phyloP scores from a whole-genome alignment of 2,888 invertebrate genomes.

The Steromphala cineraria region DNA sequence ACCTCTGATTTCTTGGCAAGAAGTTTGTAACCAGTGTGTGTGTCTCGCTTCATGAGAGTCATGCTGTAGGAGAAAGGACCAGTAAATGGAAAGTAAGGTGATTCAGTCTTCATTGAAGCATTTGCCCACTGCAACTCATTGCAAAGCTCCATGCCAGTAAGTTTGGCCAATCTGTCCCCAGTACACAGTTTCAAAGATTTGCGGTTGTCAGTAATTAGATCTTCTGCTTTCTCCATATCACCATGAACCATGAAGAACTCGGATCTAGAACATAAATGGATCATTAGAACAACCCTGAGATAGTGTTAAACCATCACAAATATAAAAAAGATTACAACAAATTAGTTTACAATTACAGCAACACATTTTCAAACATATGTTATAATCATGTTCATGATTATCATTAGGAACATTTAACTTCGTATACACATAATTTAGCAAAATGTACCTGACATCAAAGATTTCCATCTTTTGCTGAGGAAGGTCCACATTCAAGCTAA shows the following conservation, averaged over 20 bases:
- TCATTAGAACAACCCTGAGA: too few relatives aligned
- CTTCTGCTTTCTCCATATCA: slow-evolving; percentile 80
- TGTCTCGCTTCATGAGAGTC: slow-evolving; percentile 64
- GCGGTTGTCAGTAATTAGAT: slow-evolving; percentile 81
- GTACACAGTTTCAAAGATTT: slow-evolving; percentile 77
- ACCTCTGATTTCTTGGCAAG: slow-evolving; percentile 61
- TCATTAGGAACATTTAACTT: neutral
- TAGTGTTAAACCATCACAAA: too few relatives aligned
- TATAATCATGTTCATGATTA: neutral
- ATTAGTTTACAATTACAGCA: too few relatives aligned
- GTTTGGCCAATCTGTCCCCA: slow-evolving; percentile 79
- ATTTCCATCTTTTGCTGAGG: slow-evolving; percentile 91
- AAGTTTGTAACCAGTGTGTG: slow-evolving; percentile 66
- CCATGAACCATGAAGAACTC: slow-evolving; percentile 66
- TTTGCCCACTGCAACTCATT: slow-evolving; percentile 81
- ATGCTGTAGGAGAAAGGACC: slow-evolving; percentile 61
- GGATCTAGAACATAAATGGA: slow-evolving; percentile 49
- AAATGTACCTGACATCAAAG: slow-evolving; percentile 81
- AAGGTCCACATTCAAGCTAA: slow-evolving; percentile 85
- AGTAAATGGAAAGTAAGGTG: slow-evolving; percentile 67
- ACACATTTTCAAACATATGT: neutral
- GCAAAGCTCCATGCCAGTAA: slow-evolving; percentile 90
- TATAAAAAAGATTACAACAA: too few relatives aligned
- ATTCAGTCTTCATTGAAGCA: slow-evolving; percentile 80
- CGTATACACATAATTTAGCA: too few relatives aligned